Percentiles rank a stretch among this genome's conserved stretches.
Evolutionary conservation across 2,888 invertebrate genomes (phyloP).

Genomic region (Erpobdella octoculata): DNA sequence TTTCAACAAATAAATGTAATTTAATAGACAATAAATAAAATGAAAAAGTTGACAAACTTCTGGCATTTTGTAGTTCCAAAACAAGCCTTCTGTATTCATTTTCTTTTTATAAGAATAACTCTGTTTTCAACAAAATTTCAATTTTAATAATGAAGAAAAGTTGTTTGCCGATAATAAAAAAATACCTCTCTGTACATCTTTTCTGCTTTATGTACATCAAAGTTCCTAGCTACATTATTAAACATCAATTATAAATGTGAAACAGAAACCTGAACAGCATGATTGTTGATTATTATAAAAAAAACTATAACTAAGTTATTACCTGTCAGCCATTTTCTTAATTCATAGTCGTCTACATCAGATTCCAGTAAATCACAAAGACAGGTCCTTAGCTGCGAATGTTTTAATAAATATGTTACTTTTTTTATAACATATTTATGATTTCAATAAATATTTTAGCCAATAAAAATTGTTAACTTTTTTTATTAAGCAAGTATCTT

Average conservation of each 20-base stretch:
- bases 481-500: too few species aligned
- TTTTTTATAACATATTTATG: too few species aligned
- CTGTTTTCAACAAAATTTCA: background rate
- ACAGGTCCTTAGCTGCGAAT: background rate
- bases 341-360: constrained; percentile 8
- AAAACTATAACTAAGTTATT: background rate
- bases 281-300: too few species aligned
- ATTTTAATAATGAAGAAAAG: background rate
- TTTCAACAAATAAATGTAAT: too few species aligned
- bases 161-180: constrained; percentile 6
- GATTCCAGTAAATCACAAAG: background rate
- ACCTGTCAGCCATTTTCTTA: constrained; percentile 7
- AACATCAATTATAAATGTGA: background rate
- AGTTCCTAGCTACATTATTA: constrained; percentile 6
- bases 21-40: too few species aligned
- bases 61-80: background rate
- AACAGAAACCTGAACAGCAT: background rate
- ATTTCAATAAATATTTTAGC: too few species aligned
- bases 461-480: too few species aligned
- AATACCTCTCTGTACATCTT: constrained; percentile 8
- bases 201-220: constrained; percentile 5
- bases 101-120: background rate
- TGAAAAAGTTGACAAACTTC: too few species aligned
- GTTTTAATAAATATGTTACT: too few species aligned
- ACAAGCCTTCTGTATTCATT: background rate